Percentiles rank a stretch among this genome's conserved stretches.
Evolutionary conservation across 2,797 vertebrate genomes (phyloP).

Genomic region (Eulemur albifrons): DNA sequence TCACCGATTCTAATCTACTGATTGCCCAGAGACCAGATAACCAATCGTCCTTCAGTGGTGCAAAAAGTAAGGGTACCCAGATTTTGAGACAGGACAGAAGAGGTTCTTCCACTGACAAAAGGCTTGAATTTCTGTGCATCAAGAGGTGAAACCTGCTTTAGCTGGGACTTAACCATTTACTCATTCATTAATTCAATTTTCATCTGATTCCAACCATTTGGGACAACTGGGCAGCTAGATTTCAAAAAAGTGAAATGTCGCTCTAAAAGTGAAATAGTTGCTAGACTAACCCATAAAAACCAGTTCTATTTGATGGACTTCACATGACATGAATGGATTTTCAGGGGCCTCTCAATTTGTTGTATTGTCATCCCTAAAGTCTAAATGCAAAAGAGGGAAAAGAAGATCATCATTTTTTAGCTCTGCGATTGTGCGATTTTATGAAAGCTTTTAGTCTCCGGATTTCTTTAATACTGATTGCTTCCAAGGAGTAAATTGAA

Average conservation of each 20-base stretch:
- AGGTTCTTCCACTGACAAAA: background rate
- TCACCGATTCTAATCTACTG: background rate
- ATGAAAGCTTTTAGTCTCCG: background rate
- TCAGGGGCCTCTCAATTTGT: background rate
- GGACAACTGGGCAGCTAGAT: background rate
- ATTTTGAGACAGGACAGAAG: background rate
- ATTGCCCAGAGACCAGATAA: background rate
- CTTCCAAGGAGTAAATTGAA: background rate
- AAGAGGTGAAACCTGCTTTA: background rate
- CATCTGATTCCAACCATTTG: background rate
- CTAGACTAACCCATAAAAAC: background rate
- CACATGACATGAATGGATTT: background rate
- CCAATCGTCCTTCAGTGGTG: background rate
- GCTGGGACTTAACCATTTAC: background rate
- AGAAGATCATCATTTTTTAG: background rate
- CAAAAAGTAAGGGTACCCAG: background rate
- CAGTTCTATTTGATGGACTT: background rate
- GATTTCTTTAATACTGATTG: constrained; percentile 6
- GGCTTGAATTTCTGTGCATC: background rate
- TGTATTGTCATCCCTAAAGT: background rate
- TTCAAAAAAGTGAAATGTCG: background rate
- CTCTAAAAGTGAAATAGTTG: background rate
- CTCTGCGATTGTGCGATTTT: background rate
- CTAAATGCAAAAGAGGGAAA: background rate
- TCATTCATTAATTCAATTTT: background rate